A percentile compares a stretch with the other conserved stretches of the same genome.
Conservation (phyloP, 2,113 vertebrate species). For the Rhipidura dahli region DNA sequence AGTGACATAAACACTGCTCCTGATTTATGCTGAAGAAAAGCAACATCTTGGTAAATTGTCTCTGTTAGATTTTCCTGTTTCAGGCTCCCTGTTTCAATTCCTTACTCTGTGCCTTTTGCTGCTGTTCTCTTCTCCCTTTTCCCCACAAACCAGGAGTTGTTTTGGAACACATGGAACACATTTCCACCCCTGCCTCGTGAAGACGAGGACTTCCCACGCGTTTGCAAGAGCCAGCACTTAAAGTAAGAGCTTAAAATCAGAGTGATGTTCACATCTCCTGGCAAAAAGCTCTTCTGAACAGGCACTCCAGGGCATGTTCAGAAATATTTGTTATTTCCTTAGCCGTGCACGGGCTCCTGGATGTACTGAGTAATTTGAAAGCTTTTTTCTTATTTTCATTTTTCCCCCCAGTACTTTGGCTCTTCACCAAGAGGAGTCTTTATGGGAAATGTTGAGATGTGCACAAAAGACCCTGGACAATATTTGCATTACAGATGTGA, state of each 20-base stretch:
- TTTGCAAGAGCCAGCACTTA: not conserved
- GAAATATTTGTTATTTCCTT: not conserved
- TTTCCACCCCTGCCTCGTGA: not conserved
- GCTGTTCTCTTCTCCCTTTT: not conserved
- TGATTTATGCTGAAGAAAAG: not conserved
- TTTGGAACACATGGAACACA: not conserved
- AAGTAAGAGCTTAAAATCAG: not conserved
- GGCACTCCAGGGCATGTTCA: not conserved
- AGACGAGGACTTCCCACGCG: fast-evolving
- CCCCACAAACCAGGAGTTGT: not conserved
- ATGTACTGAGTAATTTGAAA: not conserved
- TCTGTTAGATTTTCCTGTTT: not conserved
- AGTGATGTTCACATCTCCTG: not conserved
- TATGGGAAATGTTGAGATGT: not conserved
- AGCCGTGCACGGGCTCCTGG: not conserved
- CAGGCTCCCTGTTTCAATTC: not conserved
- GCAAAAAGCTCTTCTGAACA: not conserved
- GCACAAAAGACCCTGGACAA: not conserved
- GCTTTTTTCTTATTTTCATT: not conserved
- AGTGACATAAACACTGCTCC: not conserved
- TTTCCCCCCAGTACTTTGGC: fast-evolving
- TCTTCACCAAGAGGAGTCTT: not conserved
- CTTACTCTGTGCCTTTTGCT: not conserved
- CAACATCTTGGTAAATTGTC: not conserved
- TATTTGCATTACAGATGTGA: not conserved